A percentile compares a stretch with the other conserved stretches of the same genome.
Evolutionary conservation across 2,797 vertebrate species (phyloP).

Genomic region (Psittacula echo): DNA sequence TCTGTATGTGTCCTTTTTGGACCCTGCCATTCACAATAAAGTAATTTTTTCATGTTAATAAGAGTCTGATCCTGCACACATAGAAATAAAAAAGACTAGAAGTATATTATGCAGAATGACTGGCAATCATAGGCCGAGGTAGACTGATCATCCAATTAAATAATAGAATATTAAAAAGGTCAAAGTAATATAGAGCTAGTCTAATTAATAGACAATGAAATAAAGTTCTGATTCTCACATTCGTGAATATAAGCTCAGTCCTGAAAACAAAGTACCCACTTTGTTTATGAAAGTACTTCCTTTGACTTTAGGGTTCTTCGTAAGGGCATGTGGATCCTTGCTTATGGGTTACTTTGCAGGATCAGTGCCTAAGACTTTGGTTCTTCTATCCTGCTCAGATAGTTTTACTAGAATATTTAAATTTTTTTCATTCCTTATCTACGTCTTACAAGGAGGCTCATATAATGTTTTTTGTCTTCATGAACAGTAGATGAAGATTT

Average conservation of each 20-base stretch:
- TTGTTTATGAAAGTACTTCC: slow-evolving; percentile 52
- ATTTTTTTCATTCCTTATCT: neutral
- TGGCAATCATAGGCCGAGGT: slow-evolving; percentile 70
- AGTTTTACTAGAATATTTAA: neutral
- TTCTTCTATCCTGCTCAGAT: neutral
- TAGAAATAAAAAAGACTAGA: slow-evolving; percentile 1
- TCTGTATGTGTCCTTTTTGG: neutral
- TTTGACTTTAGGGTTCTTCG: slow-evolving; percentile 59
- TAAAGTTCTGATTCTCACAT: slow-evolving; percentile 77
- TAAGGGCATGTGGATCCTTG: neutral
- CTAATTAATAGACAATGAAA: slow-evolving; percentile 79
- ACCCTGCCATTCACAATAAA: neutral
- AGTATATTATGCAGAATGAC: slow-evolving; percentile 70
- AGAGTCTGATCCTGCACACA: neutral
- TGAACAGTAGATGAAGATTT: slow-evolving; percentile 50
- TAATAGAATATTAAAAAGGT: slow-evolving; percentile 83
- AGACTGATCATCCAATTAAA: slow-evolving; percentile 81
- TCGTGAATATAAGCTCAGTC: slow-evolving; percentile 20
- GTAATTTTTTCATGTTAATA: slow-evolving; percentile 45
- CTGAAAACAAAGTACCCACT: slow-evolving; percentile 54
- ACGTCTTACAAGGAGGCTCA: neutral
- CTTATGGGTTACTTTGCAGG: neutral
- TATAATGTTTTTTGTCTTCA: slow-evolving; percentile 36
- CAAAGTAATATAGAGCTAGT: slow-evolving; percentile 78
- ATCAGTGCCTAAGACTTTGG: neutral